Evolutionary conservation across 2,888 invertebrate genomes (phyloP).

Genomic region (Ganaspis brasiliensis): DNA sequence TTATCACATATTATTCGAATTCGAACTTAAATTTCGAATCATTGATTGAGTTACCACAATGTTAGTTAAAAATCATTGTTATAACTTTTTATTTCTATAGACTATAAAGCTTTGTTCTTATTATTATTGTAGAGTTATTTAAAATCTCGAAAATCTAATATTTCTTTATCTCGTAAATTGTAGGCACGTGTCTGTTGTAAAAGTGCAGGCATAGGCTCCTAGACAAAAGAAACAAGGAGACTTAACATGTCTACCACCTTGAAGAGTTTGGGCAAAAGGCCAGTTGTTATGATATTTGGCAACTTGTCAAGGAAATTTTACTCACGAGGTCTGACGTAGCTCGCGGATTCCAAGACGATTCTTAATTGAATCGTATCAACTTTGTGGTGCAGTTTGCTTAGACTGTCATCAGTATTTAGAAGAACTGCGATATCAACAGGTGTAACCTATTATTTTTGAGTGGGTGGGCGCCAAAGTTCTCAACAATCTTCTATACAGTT

Average conservation of each 20-base stretch:
- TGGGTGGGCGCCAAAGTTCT: conserved; percentile 9
- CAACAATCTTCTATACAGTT: not conserved
- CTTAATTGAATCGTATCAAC: conserved; percentile 32
- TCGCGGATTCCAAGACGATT: conserved; percentile 12
- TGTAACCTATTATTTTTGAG: conserved; percentile 7
- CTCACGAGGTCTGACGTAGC: conserved; percentile 21
- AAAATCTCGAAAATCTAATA: conserved; percentile 9
- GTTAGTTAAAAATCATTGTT: too few species aligned
- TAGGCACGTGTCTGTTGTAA: conserved; percentile 28
- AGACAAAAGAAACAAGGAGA: conserved; percentile 40
- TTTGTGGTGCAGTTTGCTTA: not conserved
- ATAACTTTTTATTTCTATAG: not conserved
- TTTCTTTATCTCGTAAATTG: conserved; percentile 21
- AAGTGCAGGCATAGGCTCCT: not conserved
- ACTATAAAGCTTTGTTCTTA: not conserved
- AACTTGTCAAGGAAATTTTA: conserved; percentile 39
- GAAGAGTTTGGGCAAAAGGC: conserved; percentile 22
- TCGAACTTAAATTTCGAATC: too few species aligned
- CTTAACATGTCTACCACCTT: conserved; percentile 37
- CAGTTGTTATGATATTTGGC: conserved; percentile 41
- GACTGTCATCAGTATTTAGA: not conserved
- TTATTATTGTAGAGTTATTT: conserved; percentile 9
- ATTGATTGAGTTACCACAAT: too few species aligned
- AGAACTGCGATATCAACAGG: conserved; percentile 30
- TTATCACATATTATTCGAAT: too few species aligned